Conservation (phyloP, 2,797 vertebrate species). For the Cuculus canorus region DNA sequence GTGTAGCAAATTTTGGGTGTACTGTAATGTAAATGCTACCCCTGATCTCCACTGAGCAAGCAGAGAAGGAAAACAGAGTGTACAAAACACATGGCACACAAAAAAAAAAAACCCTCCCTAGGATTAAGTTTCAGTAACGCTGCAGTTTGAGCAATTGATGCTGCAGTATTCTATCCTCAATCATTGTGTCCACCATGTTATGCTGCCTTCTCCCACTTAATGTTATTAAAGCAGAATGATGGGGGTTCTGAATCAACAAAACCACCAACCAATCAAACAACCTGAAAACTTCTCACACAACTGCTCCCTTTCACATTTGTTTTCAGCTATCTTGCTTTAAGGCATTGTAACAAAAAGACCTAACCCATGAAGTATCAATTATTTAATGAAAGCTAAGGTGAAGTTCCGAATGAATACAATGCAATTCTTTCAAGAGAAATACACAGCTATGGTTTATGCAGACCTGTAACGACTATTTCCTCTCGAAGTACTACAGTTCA, state of each 20-base stretch:
- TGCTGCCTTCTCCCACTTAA: not conserved
- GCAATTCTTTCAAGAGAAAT: not conserved
- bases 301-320: not conserved
- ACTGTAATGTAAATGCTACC: not conserved
- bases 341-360: not conserved
- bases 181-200: not conserved
- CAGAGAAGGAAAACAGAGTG: not conserved
- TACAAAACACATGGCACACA: not conserved
- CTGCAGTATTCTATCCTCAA: not conserved
- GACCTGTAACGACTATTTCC: not conserved
- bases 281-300: not conserved
- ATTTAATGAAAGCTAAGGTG: not conserved
- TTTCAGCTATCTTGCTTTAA: not conserved
- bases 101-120: not conserved
- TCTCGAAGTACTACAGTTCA: not conserved
- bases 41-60: not conserved
- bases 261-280: not conserved
- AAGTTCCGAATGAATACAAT: not conserved
- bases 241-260: fast-evolving
- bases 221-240: not conserved
- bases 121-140: not conserved
- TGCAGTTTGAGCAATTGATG: not conserved
- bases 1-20: not conserved
- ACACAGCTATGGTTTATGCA: not conserved
- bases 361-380: not conserved